Conservation (phyloP, 1,140 invertebrate species). For the Drosophila nasuta region DNA sequence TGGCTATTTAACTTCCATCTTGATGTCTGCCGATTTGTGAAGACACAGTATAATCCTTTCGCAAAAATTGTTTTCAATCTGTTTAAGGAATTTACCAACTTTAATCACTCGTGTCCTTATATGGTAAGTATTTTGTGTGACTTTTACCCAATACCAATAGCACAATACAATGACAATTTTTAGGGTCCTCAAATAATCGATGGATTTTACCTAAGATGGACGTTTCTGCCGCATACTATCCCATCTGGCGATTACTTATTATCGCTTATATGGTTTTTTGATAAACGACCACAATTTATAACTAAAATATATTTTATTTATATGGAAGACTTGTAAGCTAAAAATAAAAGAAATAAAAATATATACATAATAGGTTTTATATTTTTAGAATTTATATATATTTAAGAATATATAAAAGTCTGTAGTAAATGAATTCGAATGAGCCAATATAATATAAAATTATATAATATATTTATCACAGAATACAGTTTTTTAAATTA, state of each 20-base stretch:
- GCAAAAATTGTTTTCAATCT: constrained; percentile 11
- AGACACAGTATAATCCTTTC: constrained; percentile 6
- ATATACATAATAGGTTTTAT: no score
- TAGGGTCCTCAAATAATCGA: constrained; percentile 33
- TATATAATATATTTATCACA: no score
- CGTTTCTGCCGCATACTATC: neutral
- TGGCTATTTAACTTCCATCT: neutral
- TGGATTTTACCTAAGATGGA: constrained; percentile 11
- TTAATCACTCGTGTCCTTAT: constrained; percentile 47
- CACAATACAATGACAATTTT: neutral
- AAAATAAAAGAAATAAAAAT: no score
- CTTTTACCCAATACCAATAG: no score
- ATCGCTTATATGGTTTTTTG: neutral
- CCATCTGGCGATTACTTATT: constrained; percentile 46
- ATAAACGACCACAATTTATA: constrained; percentile 23
- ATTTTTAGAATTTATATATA: no score
- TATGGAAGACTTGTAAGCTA: neutral
- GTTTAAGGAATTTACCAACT: constrained; percentile 35
- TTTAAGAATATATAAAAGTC: no score
- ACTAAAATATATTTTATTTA: constrained; percentile 31
- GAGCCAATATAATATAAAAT: no score
- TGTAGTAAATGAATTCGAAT: no score
- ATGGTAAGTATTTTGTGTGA: constrained; percentile 1
- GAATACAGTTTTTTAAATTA: no score
- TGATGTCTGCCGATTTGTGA: constrained; percentile 32